Base-by-base conservation (phyloP, 1,140 invertebrate genomes). In the Cyrtorhinus lividipennis region DNA sequence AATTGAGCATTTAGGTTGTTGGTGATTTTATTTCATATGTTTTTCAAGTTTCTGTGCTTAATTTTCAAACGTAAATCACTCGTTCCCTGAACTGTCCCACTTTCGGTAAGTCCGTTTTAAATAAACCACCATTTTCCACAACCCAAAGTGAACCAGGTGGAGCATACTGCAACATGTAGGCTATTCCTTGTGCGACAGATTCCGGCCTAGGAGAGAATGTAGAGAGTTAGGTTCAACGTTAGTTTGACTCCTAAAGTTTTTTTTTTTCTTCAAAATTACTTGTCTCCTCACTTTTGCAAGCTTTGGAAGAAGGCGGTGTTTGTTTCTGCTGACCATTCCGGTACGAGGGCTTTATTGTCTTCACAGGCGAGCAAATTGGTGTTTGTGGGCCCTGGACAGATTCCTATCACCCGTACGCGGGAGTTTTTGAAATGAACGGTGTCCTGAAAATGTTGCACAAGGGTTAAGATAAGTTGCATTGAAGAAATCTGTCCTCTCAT, bases 351-450 rank as follows among this genome's bases (percentile, higher is more conserved):
- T 53, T 53, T 53, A 20, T 53, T 20, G 5, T 53, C 8, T 53
- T 53, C 10, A 20, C 48, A 53, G 48, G 20, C 18, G 10, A 53
- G 10, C 48, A 53, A 20, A 79, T 73, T 72, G 0, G 74, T 76
- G 15, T 74, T 69, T 0, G 78, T 80, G 8, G 74, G 72, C 53
- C 73, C 75, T 56, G 76, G 74, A 68, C 77, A 79, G 25, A 80
- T 66, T 18, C 72, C 73, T 53, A 79, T 74, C 8, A 79, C 76
- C 62, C 74, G 72, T 20, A 80, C 72, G 0, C 78, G 76, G 2
- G 74, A 76, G 48, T 71, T 67, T 23, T 75, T 72, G 48, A 76
- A 74, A 56, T 79, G 77, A 64, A 73, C 73, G 46, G 75, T 70
- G 64, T 77, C 72, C 75, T 75, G 60, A 5, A 61, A 61, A 48